phyloP scores from a whole-genome alignment of 2,113 vertebrate genomes.

The Progne subis region DNA sequence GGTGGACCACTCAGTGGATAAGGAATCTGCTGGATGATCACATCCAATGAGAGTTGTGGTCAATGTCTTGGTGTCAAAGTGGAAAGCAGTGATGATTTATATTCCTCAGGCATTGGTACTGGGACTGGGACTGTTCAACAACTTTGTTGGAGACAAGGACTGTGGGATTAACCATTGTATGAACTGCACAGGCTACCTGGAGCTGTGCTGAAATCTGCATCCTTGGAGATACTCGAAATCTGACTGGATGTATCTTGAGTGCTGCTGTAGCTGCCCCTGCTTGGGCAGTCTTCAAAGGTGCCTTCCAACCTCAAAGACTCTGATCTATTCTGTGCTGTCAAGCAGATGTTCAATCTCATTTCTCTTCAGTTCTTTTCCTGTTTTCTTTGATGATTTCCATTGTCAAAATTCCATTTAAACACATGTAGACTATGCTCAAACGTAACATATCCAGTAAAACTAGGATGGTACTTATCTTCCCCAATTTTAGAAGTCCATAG shows the following conservation, averaged over 20 bases:
- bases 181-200: background rate
- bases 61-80: background rate
- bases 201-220: background rate
- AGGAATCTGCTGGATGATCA: background rate
- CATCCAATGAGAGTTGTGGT: background rate
- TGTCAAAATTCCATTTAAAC: background rate
- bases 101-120: background rate
- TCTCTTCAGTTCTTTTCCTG: background rate
- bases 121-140: background rate
- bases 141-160: background rate
- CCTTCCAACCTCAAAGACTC: background rate
- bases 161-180: background rate
- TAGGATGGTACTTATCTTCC: background rate
- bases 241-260: background rate
- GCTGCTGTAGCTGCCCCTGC: background rate
- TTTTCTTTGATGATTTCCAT: background rate
- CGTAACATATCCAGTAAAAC: background rate
- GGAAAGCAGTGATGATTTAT: background rate
- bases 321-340: background rate
- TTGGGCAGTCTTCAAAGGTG: background rate
- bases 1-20: background rate
- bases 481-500: background rate
- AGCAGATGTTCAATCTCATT: background rate
- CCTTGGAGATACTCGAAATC: rapidly evolving
- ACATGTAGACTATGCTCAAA: background rate